Percentiles rank a stretch among this genome's conserved stretches.
phyloP scores from a whole-genome alignment of 1,140 invertebrate genomes.

The Cherax quadricarinatus region DNA sequence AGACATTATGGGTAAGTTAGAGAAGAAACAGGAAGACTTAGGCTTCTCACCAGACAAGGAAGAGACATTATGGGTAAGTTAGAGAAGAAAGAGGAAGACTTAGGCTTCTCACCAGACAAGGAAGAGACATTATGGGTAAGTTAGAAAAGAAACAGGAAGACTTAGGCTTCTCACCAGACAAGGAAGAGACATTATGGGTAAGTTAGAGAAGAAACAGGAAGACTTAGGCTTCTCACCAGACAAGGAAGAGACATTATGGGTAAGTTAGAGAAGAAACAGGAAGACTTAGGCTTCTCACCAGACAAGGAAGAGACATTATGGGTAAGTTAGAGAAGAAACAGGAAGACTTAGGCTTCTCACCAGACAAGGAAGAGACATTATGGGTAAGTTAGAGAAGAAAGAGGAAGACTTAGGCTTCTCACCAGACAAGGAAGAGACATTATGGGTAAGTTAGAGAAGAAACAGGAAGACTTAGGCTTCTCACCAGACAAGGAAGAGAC shows the following conservation, averaged over 20 bases:
- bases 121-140: constrained; percentile 56
- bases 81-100: too few species aligned
- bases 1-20: constrained; percentile 48
- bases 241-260: constrained; percentile 60
- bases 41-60: constrained; percentile 54
- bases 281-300: constrained; percentile 33
- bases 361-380: constrained; percentile 60
- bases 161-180: constrained; percentile 45
- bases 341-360: constrained; percentile 19
- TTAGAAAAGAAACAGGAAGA: background rate
- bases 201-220: background rate
- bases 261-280: background rate
- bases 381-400: constrained; percentile 8
- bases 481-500: constrained; percentile 58
- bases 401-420: too few species aligned
- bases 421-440: constrained; percentile 58
- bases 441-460: constrained; percentile 26
- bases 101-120: constrained; percentile 52
- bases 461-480: background rate
- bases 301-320: constrained; percentile 57
- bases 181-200: constrained; percentile 59
- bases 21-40: too few species aligned
- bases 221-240: constrained; percentile 51
- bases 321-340: background rate
- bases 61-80: constrained; percentile 56